These are phyloP conservation scores for pig (Sus scrofa) DNA, from an alignment of 2,113 vertebrate genomes.

Conservation along the genomic window DNA sequence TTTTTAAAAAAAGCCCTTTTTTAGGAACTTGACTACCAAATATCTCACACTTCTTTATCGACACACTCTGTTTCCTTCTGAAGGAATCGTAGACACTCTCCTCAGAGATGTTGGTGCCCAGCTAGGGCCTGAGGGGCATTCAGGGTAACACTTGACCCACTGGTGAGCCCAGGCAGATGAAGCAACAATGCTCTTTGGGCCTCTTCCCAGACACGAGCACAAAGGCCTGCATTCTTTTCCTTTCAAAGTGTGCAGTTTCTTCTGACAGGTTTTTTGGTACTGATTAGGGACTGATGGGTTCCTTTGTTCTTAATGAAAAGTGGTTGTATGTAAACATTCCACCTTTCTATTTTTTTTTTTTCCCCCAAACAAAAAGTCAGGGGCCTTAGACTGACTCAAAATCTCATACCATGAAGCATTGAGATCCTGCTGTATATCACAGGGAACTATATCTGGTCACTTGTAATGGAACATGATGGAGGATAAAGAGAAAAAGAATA, in stretches of 20 bases:
- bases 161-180: neutral
- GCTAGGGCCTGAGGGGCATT: neutral
- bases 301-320: neutral
- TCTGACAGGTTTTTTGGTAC: neutral
- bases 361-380: neutral
- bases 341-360: neutral
- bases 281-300: neutral
- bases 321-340: neutral
- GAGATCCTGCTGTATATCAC: too few relatives aligned
- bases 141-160: neutral
- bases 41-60: neutral
- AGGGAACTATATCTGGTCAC: too few relatives aligned
- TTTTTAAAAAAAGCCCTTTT: neutral
- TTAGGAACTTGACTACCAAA: neutral
- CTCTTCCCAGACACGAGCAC: neutral
- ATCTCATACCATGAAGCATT: fast-evolving
- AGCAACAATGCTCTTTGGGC: neutral
- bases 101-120: neutral
- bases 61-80: neutral
- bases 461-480: too few relatives aligned
- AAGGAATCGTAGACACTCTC: neutral
- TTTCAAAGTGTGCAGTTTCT: neutral
- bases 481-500: too few relatives aligned
- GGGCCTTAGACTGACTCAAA: neutral
- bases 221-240: neutral